Evolutionary conservation across 2,797 vertebrate genomes (phyloP), one percentile per base, ranked within the genome.

Genomic region (Myotis planiceps): DNA sequence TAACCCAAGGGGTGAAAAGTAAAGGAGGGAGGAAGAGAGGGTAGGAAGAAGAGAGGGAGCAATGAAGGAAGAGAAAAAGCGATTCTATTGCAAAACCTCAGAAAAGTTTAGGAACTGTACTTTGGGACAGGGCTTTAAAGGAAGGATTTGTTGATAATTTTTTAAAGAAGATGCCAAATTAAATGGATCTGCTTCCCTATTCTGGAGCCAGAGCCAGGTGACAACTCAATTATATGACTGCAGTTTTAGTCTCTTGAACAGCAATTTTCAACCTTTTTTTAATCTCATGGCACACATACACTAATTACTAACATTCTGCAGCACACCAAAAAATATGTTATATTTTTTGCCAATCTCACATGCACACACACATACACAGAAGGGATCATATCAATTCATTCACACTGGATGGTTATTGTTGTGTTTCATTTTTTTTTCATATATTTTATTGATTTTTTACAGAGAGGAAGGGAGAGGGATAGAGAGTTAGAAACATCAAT

Each of bases 371-470:
- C 27, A 60, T 60, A 60, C 58, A 60, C 58, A 60, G 27, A 66
- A 12, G 29, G 19, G 18, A n/a, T 75, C 23, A 76, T 34, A 60
- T 27, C 5, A 29, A 21, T 23, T 75, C 72, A 34, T 51, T 75
- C 29, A 49, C 18, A 75, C 29, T 6, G 9, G 16, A 75, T 0
- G 2, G 29, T 47, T 32, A 49, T 32, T 49, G 29, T n/a, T 45
- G 8, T 75, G 29, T 80, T 78, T 42, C 90, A 75, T 79, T 94
- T 87, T 90, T 79, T 94, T 87, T 90, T n/a, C n/a, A n/a, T n/a
- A n/a, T n/a, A n/a, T n/a, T n/a, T n/a, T n/a, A n/a, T n/a, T n/a
- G n/a, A n/a, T n/a, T n/a, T n/a, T n/a, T n/a, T n/a, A n/a, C n/a
- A n/a, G n/a, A n/a, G n/a, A n/a, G n/a, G n/a, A n/a, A n/a, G n/a